A percentile compares a stretch with the other conserved stretches of the same genome.
Evolutionary conservation across 2,888 invertebrate species (phyloP).

Genomic region (Tillus elongatus): DNA sequence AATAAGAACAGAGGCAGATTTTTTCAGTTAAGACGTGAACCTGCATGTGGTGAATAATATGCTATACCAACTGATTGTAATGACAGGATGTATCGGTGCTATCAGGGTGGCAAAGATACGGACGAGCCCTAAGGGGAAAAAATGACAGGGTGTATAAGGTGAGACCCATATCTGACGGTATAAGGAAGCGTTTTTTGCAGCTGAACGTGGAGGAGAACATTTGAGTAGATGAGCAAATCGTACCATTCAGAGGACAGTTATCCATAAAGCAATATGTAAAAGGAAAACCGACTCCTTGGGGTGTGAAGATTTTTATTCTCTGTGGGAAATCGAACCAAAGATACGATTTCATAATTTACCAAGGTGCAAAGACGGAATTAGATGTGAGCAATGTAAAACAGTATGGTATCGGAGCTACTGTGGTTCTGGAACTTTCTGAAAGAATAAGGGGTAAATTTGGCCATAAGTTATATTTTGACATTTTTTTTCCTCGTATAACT

Average conservation of each 20-base stretch:
- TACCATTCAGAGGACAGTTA: constrained; percentile 10
- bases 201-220: constrained; percentile 13
- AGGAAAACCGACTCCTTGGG: constrained; percentile 20
- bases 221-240: constrained; percentile 12
- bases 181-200: constrained; percentile 18
- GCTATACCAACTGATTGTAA: constrained; percentile 11
- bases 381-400: constrained; percentile 7
- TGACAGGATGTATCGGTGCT: too few species aligned
- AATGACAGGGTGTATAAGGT: constrained; percentile 23
- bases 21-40: constrained; percentile 16
- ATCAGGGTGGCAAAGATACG: too few species aligned
- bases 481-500: constrained; percentile 18
- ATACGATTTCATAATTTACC: constrained; percentile 26
- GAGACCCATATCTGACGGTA: constrained; percentile 19
- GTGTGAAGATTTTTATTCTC: constrained; percentile 21
- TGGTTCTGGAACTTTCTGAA: too few species aligned
- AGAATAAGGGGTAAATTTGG: too few species aligned
- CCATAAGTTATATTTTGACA: constrained; percentile 17
- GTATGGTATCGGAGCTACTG: constrained; percentile 13
- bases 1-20: constrained; percentile 20
- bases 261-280: constrained; percentile 13
- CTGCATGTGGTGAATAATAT: constrained; percentile 22
- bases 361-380: constrained; percentile 17
- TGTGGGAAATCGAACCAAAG: constrained; percentile 23
- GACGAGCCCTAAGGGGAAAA: too few species aligned